A percentile compares a stretch with the other conserved stretches of the same genome.
phyloP scores from a whole-genome alignment of 2,888 invertebrate genomes.

The Malthinus flaveolus region DNA sequence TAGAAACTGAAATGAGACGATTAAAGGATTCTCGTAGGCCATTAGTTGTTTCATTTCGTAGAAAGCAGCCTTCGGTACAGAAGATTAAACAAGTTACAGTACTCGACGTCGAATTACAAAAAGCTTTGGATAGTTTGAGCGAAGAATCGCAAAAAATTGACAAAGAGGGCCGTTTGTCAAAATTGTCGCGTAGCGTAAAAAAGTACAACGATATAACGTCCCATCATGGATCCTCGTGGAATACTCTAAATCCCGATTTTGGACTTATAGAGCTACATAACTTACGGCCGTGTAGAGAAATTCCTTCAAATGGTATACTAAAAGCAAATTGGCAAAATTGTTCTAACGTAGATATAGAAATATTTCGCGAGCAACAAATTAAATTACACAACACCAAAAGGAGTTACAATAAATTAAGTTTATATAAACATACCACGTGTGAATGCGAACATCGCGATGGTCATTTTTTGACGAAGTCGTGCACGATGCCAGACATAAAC shows the following conservation, averaged over 20 bases:
- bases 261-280: conserved; percentile 21
- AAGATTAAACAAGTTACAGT: conserved; percentile 35
- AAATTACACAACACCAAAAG: conserved; percentile 18
- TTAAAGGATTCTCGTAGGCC: conserved; percentile 50
- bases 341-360: conserved; percentile 18
- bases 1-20: conserved; percentile 51
- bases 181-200: conserved; percentile 8
- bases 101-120: conserved; percentile 39
- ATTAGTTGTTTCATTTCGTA: conserved; percentile 52
- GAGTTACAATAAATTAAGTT: conserved; percentile 14
- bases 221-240: conserved; percentile 6
- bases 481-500: conserved; percentile 28
- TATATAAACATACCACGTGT: background rate
- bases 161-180: conserved; percentile 10
- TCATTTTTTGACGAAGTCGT: conserved; percentile 24
- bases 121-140: conserved; percentile 38
- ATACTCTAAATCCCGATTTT: conserved; percentile 15
- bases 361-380: conserved; percentile 22
- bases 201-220: conserved; percentile 11
- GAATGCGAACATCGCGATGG: background rate
- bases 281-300: conserved; percentile 12
- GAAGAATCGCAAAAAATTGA: conserved; percentile 25
- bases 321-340: conserved; percentile 16
- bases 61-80: conserved; percentile 32
- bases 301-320: conserved; percentile 10